Evolutionary conservation across 2,888 invertebrate genomes (phyloP), one percentile per base, ranked within the genome.

Genomic region (Ariolimax columbianus): DNA sequence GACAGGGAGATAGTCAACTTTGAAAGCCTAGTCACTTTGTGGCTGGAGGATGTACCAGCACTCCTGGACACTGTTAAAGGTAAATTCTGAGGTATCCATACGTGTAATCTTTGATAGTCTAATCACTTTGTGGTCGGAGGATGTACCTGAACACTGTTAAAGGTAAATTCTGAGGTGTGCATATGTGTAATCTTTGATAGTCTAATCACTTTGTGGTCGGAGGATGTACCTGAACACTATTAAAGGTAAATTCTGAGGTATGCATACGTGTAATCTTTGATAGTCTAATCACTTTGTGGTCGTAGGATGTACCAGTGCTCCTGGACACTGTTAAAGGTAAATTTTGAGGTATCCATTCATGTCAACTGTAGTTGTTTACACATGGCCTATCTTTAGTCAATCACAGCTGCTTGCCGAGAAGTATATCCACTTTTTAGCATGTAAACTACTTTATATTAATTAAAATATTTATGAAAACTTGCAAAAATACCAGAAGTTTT

Each of bases 161-260:
- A 80, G 80, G 80, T 80, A 43, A 80, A 43, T 47, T 11, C 59
- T 63, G n/a, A 63, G n/a, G 47, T n/a, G n/a, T n/a, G n/a, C n/a
- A n/a, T n/a, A n/a, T n/a, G n/a, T 30, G 11, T 68, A 33, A 66
- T 33, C 68, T 80, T 47, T 17, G 80, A 70, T 9, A 47, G 1
- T 68, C 47, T 80, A 23, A 26, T n/a, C 63, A n/a, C 23, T 7
- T 38, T 68, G 40, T 80, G 80, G 80, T 47, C 36, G 36, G 68
- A 80, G 51, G 68, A 47, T 43, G n/a, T 80, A 14, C 47, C 80
- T 30, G 47, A 43, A 80, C 47, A 40, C 38, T 33, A 36, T 80
- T 26, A 40, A 68, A 80, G 80, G 80, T 80, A 43, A 80, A 43
- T 47, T 11, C 59, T 63, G n/a, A 63, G n/a, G 47, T n/a, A n/a